Evolutionary conservation across 2,888 invertebrate genomes (phyloP).

Genomic region (Lordiphosa andalusiaca): DNA sequence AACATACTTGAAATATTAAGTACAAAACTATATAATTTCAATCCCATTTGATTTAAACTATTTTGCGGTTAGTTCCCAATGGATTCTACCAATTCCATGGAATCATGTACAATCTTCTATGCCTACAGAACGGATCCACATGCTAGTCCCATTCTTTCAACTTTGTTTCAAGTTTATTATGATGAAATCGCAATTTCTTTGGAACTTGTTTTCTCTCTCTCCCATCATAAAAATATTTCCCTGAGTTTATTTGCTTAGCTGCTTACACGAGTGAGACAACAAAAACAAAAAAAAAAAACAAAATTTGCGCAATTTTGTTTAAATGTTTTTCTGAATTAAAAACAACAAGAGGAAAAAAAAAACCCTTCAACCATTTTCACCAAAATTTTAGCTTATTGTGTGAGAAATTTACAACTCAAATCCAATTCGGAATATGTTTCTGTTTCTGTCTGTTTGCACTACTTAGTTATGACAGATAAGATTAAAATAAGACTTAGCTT

Average conservation of each 20-base stretch:
- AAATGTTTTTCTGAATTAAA: not conserved
- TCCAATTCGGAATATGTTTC: slow-evolving; percentile 32
- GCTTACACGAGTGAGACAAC: slow-evolving; percentile 52
- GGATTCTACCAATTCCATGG: no score
- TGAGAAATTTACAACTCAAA: slow-evolving; percentile 54
- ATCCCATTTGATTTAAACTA: no score
- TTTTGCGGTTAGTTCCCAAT: no score
- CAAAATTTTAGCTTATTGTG: slow-evolving; percentile 41
- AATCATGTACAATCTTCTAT: no score
- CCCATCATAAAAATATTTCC: slow-evolving; percentile 17
- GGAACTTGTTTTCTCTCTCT: slow-evolving; percentile 32
- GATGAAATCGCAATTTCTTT: slow-evolving; percentile 65
- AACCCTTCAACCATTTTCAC: slow-evolving; percentile 30
- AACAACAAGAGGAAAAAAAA: slow-evolving; percentile 9
- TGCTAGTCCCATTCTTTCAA: slow-evolving; percentile 2
- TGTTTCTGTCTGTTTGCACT: slow-evolving; percentile 55
- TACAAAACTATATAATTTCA: no score
- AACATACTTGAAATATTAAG: no score
- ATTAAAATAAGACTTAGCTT: slow-evolving; percentile 65
- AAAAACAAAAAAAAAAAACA: slow-evolving; percentile 24
- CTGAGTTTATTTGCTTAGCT: slow-evolving; percentile 52
- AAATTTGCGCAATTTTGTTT: slow-evolving; percentile 54
- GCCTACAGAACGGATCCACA: no score
- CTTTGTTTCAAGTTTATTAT: slow-evolving; percentile 25
- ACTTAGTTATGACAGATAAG: slow-evolving; percentile 68